These are phyloP conservation scores for Saccopteryx leptura DNA, from an alignment of 2,113 vertebrate species.

Conservation along the genomic window DNA sequence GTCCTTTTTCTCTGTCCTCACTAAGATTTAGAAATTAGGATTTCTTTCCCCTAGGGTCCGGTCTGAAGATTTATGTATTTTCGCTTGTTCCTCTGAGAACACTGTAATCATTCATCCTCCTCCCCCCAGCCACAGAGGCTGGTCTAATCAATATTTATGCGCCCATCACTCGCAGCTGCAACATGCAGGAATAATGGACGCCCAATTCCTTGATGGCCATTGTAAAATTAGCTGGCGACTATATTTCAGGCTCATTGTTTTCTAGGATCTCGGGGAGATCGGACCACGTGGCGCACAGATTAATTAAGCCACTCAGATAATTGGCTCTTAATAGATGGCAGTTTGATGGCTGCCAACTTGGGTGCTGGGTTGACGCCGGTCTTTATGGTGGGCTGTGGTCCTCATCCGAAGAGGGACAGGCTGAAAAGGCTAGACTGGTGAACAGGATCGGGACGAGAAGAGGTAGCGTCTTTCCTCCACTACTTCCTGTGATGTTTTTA, in stretches of 20 bases:
- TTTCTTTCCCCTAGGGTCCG: neutral
- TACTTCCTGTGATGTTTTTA: neutral
- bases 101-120: constrained; percentile 35
- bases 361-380: constrained; percentile 54
- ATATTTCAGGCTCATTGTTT: constrained; percentile 77
- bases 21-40: neutral
- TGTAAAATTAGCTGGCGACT: constrained; percentile 72
- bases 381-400: constrained; percentile 66
- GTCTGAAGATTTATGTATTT: constrained; percentile 54
- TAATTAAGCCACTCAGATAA: constrained; percentile 80
- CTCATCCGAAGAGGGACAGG: constrained; percentile 29
- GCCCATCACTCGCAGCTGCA: constrained; percentile 75
- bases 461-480: neutral
- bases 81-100: constrained; percentile 51
- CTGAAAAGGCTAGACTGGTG: constrained; percentile 34
- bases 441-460: neutral
- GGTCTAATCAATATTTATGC: constrained; percentile 82
- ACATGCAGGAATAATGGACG: constrained; percentile 29
- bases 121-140: constrained; percentile 23
- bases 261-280: constrained; percentile 41
- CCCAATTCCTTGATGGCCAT: constrained; percentile 74
- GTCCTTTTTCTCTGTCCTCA: neutral
- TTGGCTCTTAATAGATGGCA: constrained; percentile 78
- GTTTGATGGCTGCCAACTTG: constrained; percentile 79
- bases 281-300: constrained; percentile 58